Base-by-base conservation (phyloP, 2,113 vertebrate species). In the Thomomys bottae region DNA sequence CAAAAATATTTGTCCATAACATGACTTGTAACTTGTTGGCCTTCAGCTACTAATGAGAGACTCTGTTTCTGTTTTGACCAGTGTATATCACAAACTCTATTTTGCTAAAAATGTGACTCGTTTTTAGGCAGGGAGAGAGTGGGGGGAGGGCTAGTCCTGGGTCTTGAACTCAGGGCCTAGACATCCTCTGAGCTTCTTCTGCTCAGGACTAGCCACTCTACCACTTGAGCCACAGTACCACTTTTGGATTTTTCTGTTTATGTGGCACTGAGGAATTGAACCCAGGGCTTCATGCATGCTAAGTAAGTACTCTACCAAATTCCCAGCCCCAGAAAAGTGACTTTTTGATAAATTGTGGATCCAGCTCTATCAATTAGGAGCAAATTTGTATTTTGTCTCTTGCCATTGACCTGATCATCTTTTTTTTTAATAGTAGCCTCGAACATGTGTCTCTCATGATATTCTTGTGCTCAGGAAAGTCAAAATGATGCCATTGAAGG, bases 51-150 rank as follows among this genome's bases (percentile, higher is more conserved):
- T 24, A 36, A 45, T 28, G 34, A 71, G 80, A 88, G 45, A 28
- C 70, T 42, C 38, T 49, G 71, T 82, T 72, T 84, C 73, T 92
- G 54, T 26, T 77, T 84, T 89, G 72, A 90, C 57, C 12, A 73
- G 49, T 78, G 79, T 84, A 87, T 80, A 45, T 18, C 32, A 76
- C 61, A 90, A 68, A 82, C 5, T 83, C 63, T 64, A 61, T 34
- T 84, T 94, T 66, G 76, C 81, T 57, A 84, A 64, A 92, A 92
- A 84, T 84, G 64, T 83, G 79, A 88, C 77, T 95, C 80, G 71
- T 61, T 86, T 49, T n/a, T n/a, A n/a, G n/a, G n/a, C n/a, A n/a
- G n/a, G n/a, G n/a, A n/a, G n/a, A n/a, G n/a, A n/a, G n/a, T n/a
- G n/a, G n/a, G n/a, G n/a, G n/a, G n/a, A n/a, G n/a, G n/a, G 10